phyloP scores from a whole-genome alignment of 2,797 vertebrate genomes.

The Arremon aurantiirostris region DNA sequence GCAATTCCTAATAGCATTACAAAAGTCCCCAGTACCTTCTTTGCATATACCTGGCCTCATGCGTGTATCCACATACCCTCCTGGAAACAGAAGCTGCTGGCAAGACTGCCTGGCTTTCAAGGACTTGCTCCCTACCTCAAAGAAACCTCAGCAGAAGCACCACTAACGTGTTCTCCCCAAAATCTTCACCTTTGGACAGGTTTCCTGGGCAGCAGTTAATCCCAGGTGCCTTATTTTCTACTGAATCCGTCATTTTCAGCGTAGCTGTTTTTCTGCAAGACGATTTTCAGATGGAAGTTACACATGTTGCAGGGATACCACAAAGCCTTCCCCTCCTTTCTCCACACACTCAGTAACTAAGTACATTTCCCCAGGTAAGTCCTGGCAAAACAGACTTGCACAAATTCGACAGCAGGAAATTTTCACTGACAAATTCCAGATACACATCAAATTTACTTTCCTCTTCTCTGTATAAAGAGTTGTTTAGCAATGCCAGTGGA shows the following conservation, averaged over 20 bases:
- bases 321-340: background rate
- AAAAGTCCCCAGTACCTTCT: accelerated
- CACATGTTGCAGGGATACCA: background rate
- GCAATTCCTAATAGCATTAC: background rate
- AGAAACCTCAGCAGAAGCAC: background rate
- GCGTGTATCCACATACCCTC: background rate
- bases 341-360: background rate
- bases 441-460: background rate
- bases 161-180: background rate
- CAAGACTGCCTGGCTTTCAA: background rate
- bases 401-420: background rate
- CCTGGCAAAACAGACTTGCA: background rate
- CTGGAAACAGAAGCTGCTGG: background rate
- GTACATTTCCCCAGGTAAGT: background rate
- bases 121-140: background rate
- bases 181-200: background rate
- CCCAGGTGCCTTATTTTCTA: background rate
- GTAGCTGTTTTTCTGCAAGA: background rate
- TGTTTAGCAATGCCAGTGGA: background rate
- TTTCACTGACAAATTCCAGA: background rate
- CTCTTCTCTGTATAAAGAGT: background rate
- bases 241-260: background rate
- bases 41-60: background rate
- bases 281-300: background rate
- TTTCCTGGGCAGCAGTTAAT: background rate